Evolutionary conservation across 2,113 vertebrate species (phyloP).

Genomic region (Trematomus loennbergii): DNA sequence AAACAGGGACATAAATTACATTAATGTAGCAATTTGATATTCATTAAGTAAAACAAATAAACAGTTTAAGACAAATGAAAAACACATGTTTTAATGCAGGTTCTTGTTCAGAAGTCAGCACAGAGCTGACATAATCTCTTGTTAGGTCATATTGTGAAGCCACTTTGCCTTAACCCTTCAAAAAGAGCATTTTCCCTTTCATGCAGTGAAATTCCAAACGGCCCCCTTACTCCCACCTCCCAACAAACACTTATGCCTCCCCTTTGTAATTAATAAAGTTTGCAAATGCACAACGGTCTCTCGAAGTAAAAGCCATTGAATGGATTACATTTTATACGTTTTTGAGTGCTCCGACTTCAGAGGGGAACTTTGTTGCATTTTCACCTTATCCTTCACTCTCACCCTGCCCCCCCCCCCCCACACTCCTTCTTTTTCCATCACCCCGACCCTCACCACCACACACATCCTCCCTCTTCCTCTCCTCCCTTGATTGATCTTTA

Average conservation of each 20-base stretch:
- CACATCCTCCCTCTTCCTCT: conserved; percentile 50
- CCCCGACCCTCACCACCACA: conserved; percentile 26
- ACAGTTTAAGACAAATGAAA: no score
- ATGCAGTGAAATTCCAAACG: neutral
- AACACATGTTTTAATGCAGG: no score
- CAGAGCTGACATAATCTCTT: conserved; percentile 1
- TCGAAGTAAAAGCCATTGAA: conserved; percentile 21
- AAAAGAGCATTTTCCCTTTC: conserved; percentile 20
- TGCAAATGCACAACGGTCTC: conserved; percentile 8
- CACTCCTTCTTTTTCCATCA: conserved; percentile 48
- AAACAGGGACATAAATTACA: no score
- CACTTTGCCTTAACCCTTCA: neutral
- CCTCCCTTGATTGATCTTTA: conserved; percentile 78
- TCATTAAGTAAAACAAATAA: no score
- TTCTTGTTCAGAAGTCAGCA: neutral
- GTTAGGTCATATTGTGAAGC: neutral
- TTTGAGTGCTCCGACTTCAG: conserved; percentile 39
- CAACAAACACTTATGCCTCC: neutral
- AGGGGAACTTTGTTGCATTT: conserved; percentile 47
- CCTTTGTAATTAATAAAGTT: conserved; percentile 38
- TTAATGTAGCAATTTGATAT: no score
- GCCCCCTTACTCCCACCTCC: neutral
- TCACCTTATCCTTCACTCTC: conserved; percentile 62
- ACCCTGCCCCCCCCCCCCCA: conserved; percentile 9
- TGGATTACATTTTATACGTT: conserved; percentile 31